Conservation (phyloP, 2,113 vertebrate species). For the Rhynchopsitta pachyrhyncha region DNA sequence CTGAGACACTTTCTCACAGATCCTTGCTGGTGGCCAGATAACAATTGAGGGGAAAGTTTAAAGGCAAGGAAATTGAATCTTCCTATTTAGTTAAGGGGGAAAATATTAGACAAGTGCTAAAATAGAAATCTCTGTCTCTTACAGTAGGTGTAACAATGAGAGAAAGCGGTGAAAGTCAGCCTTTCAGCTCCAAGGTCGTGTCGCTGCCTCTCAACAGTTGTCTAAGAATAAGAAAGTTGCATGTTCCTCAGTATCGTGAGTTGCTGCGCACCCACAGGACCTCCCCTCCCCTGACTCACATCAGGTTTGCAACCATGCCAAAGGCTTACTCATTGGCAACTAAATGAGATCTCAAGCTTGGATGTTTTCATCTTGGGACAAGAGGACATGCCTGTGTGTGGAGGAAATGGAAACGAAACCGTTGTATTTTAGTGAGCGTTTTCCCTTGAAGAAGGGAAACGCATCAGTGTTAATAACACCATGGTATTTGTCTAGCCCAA, state of each 20-base stretch:
- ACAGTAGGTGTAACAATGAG: background rate
- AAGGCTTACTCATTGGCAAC: conserved; percentile 28
- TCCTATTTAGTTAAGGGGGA: background rate
- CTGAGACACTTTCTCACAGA: conserved; percentile 25
- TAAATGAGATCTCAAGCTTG: background rate
- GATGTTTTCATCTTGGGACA: background rate
- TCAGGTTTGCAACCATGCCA: background rate
- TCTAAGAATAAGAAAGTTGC: background rate
- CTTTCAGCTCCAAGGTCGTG: background rate
- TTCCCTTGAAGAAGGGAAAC: background rate
- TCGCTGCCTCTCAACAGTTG: background rate
- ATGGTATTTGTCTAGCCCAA: background rate
- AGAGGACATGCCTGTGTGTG: background rate
- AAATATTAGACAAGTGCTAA: background rate
- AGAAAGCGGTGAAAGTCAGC: background rate
- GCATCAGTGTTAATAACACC: background rate
- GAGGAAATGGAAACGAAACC: background rate
- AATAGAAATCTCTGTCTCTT: background rate
- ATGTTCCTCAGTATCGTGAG: background rate
- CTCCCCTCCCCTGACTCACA: background rate
- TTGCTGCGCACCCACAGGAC: background rate
- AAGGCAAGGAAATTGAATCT: conserved; percentile 31
- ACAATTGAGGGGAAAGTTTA: conserved; percentile 32
- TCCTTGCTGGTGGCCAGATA: conserved; percentile 22
- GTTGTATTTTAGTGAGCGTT: background rate